A percentile compares a stretch with the other conserved stretches of the same genome.
phyloP scores from a whole-genome alignment of 1,140 invertebrate species.

The Dufourea novaeangliae region DNA sequence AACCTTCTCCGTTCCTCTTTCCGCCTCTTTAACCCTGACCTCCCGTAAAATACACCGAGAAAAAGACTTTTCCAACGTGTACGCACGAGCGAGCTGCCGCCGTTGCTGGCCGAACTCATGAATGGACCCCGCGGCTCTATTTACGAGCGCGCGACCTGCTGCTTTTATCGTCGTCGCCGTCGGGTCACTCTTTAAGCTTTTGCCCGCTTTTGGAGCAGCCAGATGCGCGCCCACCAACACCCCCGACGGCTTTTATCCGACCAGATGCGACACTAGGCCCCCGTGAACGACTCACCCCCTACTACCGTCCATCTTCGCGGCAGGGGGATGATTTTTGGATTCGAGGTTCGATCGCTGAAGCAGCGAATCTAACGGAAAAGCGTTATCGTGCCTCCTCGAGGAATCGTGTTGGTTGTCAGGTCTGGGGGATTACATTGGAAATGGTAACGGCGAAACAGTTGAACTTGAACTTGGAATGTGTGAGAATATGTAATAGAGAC shows the following conservation, averaged over 20 bases:
- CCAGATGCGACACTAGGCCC: constrained; percentile 5
- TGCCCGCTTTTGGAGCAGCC: constrained; percentile 40
- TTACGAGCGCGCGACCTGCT: constrained; percentile 71
- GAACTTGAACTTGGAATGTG: too few species aligned
- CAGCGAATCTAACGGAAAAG: too few species aligned
- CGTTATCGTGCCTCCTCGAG: too few species aligned
- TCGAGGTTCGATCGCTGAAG: not conserved
- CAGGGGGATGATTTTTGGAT: not conserved
- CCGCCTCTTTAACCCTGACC: constrained; percentile 79
- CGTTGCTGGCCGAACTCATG: constrained; percentile 74
- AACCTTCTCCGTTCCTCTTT: constrained; percentile 63
- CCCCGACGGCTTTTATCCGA: not conserved
- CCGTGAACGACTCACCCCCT: not conserved
- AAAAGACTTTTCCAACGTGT: constrained; percentile 77
- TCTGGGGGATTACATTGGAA: too few species aligned
- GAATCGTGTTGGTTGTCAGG: too few species aligned
- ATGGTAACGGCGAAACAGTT: too few species aligned
- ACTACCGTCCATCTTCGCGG: too few species aligned
- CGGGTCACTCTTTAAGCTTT: constrained; percentile 49
- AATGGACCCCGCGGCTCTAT: constrained; percentile 77
- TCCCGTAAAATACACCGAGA: constrained; percentile 76
- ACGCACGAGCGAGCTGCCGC: constrained; percentile 72
- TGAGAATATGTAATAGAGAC: too few species aligned
- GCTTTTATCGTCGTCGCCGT: constrained; percentile 70
- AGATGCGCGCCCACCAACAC: constrained; percentile 34